Evolutionary conservation across 2,797 vertebrate species (phyloP).

Genomic region (Hippopotamyrus pictus): DNA sequence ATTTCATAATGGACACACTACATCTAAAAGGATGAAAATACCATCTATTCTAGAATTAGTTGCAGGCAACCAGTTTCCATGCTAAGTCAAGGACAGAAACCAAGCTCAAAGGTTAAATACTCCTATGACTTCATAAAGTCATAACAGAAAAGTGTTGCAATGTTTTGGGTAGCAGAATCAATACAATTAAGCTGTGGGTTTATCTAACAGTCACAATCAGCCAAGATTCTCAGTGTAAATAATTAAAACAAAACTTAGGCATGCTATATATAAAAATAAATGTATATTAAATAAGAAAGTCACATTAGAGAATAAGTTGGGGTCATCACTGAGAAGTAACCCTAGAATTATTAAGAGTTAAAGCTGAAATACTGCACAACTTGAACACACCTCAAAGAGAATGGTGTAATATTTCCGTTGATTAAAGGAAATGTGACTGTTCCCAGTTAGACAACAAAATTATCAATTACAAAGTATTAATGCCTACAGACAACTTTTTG

Average conservation of each 20-base stretch:
- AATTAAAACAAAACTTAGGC: background rate
- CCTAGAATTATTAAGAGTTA: background rate
- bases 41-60: background rate
- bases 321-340: background rate
- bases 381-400: conserved; percentile 40
- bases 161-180: background rate
- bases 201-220: background rate
- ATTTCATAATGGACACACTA: background rate
- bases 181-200: background rate
- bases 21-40: background rate
- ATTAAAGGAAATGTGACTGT: conserved; percentile 40
- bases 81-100: background rate
- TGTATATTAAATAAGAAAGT: background rate
- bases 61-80: background rate
- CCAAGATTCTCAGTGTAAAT: background rate
- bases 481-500: conserved; percentile 45
- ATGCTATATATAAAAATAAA: background rate
- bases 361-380: conserved; percentile 35
- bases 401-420: conserved; percentile 34
- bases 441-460: conserved; percentile 39
- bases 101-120: background rate
- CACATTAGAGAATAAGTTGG: background rate
- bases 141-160: background rate
- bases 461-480: conserved; percentile 29
- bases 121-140: background rate